Evolutionary conservation across 2,113 vertebrate species (phyloP).

Genomic region (Cololabis saira): DNA sequence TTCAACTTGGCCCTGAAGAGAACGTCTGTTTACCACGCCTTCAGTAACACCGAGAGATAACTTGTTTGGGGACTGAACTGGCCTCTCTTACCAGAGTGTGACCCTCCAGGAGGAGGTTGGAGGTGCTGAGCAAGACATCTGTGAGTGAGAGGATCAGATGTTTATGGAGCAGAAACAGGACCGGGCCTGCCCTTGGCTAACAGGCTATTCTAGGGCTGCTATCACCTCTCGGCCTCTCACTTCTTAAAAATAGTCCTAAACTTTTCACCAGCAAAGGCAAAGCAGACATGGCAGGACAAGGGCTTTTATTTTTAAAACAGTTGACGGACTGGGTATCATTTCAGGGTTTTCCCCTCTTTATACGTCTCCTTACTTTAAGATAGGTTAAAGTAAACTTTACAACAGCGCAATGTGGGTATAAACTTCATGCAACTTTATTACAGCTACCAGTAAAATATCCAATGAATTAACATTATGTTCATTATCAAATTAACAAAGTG

Average conservation of each 20-base stretch:
- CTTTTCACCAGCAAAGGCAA: constrained; percentile 74
- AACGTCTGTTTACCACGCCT: constrained; percentile 66
- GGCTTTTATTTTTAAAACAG: constrained; percentile 72
- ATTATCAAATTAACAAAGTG: constrained; percentile 43
- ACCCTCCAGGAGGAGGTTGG: constrained; percentile 30
- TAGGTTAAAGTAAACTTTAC: background rate
- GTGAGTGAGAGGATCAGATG: constrained; percentile 29
- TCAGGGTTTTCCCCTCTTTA: background rate
- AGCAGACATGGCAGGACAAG: constrained; percentile 61
- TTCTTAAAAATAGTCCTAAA: constrained; percentile 78
- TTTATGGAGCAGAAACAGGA: constrained; percentile 72
- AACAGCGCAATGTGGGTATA: constrained; percentile 5
- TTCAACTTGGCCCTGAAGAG: constrained; percentile 49
- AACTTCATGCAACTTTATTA: constrained; percentile 76
- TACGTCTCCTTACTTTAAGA: background rate
- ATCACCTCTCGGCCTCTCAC: constrained; percentile 69
- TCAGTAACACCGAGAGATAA: constrained; percentile 42
- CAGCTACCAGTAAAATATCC: constrained; percentile 28
- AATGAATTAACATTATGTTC: background rate
- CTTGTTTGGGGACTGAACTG: constrained; percentile 24
- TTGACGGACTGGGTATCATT: constrained; percentile 3
- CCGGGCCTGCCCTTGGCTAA: constrained; percentile 46
- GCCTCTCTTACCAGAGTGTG: constrained; percentile 37
- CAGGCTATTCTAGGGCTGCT: constrained; percentile 71
- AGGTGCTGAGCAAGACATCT: constrained; percentile 70